Evolutionary conservation across 2,113 vertebrate species (phyloP).

Genomic region (Phyllopteryx taeniolatus): DNA sequence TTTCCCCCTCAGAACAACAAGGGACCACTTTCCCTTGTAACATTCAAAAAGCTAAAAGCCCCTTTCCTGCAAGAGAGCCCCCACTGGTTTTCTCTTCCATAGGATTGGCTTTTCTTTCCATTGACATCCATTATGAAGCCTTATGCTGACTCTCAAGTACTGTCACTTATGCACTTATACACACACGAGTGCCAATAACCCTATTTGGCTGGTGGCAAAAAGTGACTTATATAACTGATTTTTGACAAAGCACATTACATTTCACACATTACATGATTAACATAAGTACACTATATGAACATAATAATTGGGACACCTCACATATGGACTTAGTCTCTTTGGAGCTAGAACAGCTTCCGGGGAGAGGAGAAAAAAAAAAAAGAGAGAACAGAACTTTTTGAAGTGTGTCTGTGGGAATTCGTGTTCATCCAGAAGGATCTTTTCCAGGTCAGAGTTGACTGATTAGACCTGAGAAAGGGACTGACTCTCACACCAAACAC

Average conservation of each 20-base stretch:
- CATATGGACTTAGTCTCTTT: background rate
- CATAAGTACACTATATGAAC: background rate
- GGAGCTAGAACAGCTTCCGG: background rate
- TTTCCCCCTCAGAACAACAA: slow-evolving; percentile 61
- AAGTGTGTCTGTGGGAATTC: background rate
- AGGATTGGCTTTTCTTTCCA: slow-evolving; percentile 63
- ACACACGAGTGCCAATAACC: slow-evolving; percentile 27
- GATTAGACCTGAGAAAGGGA: background rate
- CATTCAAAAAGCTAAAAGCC: slow-evolving; percentile 66
- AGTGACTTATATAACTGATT: slow-evolving; percentile 25
- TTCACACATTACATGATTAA: slow-evolving; percentile 22
- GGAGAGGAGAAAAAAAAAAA: no score
- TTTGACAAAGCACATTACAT: slow-evolving; percentile 18
- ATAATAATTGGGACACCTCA: background rate
- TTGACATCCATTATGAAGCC: slow-evolving; percentile 56
- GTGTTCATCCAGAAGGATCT: background rate
- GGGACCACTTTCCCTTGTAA: slow-evolving; percentile 35
- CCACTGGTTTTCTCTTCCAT: slow-evolving; percentile 45
- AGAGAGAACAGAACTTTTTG: background rate
- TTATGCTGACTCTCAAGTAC: slow-evolving; percentile 44
- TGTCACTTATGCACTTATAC: slow-evolving; percentile 40
- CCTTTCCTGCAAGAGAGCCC: slow-evolving; percentile 38
- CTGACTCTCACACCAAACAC: background rate
- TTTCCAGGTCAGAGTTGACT: background rate
- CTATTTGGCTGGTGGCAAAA: slow-evolving; percentile 25